Conservation (phyloP, 1,140 invertebrate species). For the Hylaeus volcanicus region DNA sequence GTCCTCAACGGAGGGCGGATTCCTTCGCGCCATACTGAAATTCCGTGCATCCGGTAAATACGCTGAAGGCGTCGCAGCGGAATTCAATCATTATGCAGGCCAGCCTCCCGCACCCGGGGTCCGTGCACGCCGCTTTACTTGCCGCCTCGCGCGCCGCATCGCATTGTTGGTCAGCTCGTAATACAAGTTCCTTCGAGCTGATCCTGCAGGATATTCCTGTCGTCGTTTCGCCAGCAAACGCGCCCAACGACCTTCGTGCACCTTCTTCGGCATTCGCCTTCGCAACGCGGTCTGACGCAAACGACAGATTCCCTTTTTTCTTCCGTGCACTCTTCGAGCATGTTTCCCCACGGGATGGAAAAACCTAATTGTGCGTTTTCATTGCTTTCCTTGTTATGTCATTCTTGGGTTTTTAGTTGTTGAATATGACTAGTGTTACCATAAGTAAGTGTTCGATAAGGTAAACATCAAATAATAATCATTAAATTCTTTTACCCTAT, state of each 20-base stretch:
- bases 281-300: background rate
- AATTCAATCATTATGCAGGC: conserved; percentile 69
- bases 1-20: conserved; percentile 56
- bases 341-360: no score
- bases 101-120: conserved; percentile 37
- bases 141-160: conserved; percentile 32
- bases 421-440: no score
- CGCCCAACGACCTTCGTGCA: conserved; percentile 34
- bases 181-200: conserved; percentile 57
- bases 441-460: no score
- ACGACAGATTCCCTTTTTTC: background rate
- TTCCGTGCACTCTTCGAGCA: no score
- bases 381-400: no score
- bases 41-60: conserved; percentile 67
- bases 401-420: no score
- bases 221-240: conserved; percentile 40
- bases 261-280: conserved; percentile 35
- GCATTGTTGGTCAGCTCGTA: conserved; percentile 68
- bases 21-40: conserved; percentile 61
- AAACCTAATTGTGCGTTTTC: no score
- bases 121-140: conserved; percentile 57
- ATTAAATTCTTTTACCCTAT: no score
- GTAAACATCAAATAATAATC: no score
- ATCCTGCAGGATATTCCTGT: conserved; percentile 59
- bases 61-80: conserved; percentile 64